phyloP scores from a whole-genome alignment of 2,113 vertebrate genomes.

The Pterocles orientalis region DNA sequence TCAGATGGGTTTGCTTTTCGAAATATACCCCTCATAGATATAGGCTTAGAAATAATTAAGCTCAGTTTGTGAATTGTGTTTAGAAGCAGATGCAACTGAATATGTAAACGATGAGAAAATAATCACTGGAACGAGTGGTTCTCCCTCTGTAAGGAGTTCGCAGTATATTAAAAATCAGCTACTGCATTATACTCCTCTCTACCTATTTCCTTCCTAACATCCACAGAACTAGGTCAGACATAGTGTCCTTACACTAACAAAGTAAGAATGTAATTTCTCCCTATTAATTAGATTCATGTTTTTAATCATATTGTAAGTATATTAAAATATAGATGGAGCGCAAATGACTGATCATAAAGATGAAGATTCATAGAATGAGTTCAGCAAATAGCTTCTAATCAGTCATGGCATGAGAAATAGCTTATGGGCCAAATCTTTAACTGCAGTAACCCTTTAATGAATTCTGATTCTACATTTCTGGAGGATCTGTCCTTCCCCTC shows the following conservation, averaged over 20 bases:
- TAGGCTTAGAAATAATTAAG: not conserved
- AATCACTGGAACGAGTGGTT: not conserved
- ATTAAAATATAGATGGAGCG: constrained; percentile 20
- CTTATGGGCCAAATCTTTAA: not conserved
- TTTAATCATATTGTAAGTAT: not conserved
- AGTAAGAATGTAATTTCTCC: not conserved
- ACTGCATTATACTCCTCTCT: not conserved
- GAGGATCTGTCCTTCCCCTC: not conserved
- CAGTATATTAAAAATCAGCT: constrained; percentile 1
- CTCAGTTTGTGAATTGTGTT: not conserved
- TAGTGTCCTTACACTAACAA: not conserved
- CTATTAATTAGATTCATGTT: not conserved
- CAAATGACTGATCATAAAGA: not conserved
- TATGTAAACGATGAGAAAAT: not conserved
- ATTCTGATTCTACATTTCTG: not conserved
- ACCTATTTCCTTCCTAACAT: not conserved
- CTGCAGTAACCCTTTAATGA: not conserved
- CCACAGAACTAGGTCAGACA: not conserved
- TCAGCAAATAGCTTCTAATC: not conserved
- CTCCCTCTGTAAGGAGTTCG: not conserved
- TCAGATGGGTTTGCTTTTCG: not conserved
- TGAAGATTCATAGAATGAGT: not conserved
- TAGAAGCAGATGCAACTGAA: not conserved
- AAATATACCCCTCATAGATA: not conserved
- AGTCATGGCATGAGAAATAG: not conserved